Percentiles rank a stretch among this genome's conserved stretches.
Evolutionary conservation across 2,888 invertebrate species (phyloP).

Genomic region (Myopa tessellatipennis): DNA sequence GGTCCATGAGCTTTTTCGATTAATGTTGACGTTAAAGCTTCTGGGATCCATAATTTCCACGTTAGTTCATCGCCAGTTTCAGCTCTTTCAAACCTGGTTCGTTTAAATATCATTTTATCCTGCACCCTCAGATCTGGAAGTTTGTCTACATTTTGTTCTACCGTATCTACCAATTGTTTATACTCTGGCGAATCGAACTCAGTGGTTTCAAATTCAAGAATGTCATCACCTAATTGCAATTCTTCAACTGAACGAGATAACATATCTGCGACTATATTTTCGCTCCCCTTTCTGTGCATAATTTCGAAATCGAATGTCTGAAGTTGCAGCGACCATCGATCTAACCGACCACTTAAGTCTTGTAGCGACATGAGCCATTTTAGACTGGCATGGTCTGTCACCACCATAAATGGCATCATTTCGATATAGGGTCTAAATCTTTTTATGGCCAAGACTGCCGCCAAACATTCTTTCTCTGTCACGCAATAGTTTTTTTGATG

Average conservation of each 20-base stretch:
- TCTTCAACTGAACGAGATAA: slow-evolving; percentile 43
- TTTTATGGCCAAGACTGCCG: slow-evolving; percentile 11
- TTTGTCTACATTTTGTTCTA: background rate
- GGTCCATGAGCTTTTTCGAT: background rate
- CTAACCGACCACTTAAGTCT: slow-evolving; percentile 15
- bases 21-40: background rate
- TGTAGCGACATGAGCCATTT: slow-evolving; percentile 22
- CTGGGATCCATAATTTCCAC: slow-evolving; percentile 13
- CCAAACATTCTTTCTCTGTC: slow-evolving; percentile 36
- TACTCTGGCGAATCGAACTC: background rate
- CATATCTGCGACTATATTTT: slow-evolving; percentile 51
- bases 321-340: slow-evolving; percentile 49
- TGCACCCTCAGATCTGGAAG: slow-evolving; percentile 32
- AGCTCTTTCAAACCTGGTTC: background rate
- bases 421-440: slow-evolving; percentile 1
- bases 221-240: background rate
- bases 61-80: slow-evolving; percentile 2
- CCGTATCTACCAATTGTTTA: background rate
- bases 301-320: slow-evolving; percentile 16
- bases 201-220: background rate
- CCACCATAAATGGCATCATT: background rate
- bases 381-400: no score
- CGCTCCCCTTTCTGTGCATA: slow-evolving; percentile 51
- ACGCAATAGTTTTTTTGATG: slow-evolving; percentile 34
- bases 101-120: slow-evolving; percentile 22